These are phyloP conservation scores for Anniella stebbinsi DNA, from an alignment of 2,797 vertebrate species.

Conservation along the genomic window DNA sequence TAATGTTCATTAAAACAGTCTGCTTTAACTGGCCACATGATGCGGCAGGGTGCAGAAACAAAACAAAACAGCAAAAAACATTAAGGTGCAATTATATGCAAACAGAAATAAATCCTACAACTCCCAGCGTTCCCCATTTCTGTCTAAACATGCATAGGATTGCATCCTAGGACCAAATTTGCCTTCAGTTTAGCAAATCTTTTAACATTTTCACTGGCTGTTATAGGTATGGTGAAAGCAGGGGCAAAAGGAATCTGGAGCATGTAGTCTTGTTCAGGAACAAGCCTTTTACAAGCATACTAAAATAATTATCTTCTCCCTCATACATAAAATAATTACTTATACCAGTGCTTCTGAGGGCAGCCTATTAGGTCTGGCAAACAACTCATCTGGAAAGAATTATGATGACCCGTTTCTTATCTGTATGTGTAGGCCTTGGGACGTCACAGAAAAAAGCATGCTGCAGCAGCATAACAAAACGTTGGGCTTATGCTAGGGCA, in stretches of 20 bases:
- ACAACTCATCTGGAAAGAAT: background rate
- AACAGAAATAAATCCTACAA: too few species aligned
- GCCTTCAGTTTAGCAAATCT: background rate
- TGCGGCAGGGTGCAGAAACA: background rate
- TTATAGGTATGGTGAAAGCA: background rate
- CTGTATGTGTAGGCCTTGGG: background rate
- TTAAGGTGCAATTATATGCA: too few species aligned
- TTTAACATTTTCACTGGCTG: background rate
- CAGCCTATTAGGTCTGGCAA: background rate
- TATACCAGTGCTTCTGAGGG: background rate
- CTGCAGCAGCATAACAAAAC: background rate
- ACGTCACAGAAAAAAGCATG: background rate
- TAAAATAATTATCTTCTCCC: background rate
- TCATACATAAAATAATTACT: background rate
- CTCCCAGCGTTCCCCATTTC: too few species aligned
- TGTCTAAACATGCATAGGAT: too few species aligned
- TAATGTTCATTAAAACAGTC: background rate
- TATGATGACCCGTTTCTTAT: background rate
- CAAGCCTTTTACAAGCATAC: background rate
- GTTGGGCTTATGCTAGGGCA: background rate
- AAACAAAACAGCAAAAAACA: too few species aligned
- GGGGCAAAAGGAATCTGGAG: background rate
- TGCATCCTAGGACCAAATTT: background rate
- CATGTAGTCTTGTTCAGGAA: background rate
- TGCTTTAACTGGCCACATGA: background rate